Evolutionary conservation across 1,140 invertebrate genomes (phyloP).

Genomic region (Fopius arisanus): DNA sequence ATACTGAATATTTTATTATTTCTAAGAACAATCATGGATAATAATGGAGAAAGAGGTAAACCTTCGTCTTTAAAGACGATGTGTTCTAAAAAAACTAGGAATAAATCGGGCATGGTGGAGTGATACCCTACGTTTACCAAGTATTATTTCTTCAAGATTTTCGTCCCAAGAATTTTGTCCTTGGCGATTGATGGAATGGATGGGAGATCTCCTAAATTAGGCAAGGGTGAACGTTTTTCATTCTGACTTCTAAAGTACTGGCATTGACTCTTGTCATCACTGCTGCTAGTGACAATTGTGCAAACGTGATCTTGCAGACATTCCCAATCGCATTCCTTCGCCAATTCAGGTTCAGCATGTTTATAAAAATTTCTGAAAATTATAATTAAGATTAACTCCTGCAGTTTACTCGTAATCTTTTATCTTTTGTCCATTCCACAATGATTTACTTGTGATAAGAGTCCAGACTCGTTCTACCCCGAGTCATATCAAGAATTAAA

Average conservation of each 20-base stretch:
- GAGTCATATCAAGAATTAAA: conserved; percentile 48
- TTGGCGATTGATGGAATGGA: neutral
- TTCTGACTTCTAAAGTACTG: conserved; percentile 57
- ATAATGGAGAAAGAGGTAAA: too few relatives aligned
- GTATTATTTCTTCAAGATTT: too few relatives aligned
- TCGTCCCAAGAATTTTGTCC: too few relatives aligned
- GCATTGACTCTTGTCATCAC: conserved; percentile 66
- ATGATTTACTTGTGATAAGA: conserved; percentile 56
- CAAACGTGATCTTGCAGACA: conserved; percentile 70
- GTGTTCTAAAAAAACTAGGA: too few relatives aligned
- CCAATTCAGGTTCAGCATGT: conserved; percentile 67
- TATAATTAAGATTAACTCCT: neutral
- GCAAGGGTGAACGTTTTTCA: neutral
- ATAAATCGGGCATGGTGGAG: too few relatives aligned
- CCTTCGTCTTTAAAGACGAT: too few relatives aligned
- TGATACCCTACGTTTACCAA: too few relatives aligned
- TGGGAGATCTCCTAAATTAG: neutral
- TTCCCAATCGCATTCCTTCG: conserved; percentile 62
- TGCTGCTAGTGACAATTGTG: conserved; percentile 66
- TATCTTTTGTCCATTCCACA: neutral
- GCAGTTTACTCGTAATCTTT: neutral
- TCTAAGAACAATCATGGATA: too few relatives aligned
- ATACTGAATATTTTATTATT: too few relatives aligned
- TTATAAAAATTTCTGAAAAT: conserved; percentile 61
- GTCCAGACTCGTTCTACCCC: conserved; percentile 50